These are phyloP conservation scores for Actenoides lindsayi DNA, from an alignment of 2,113 vertebrate species.

Conservation along the genomic window DNA sequence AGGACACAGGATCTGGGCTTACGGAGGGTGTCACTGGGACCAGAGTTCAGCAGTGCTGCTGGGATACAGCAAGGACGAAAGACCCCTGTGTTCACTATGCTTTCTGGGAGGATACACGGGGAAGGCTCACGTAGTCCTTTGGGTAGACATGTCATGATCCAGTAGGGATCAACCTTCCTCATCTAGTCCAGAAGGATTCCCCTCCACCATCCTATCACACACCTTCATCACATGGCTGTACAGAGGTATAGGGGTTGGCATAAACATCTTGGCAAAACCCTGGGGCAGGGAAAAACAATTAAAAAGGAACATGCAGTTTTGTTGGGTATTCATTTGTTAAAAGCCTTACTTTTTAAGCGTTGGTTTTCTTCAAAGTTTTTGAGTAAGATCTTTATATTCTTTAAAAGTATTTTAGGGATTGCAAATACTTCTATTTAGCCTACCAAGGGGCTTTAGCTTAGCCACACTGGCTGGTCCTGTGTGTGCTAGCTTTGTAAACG, in stretches of 20 bases:
- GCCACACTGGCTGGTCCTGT: neutral
- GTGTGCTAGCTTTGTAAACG: neutral
- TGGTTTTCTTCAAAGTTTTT: neutral
- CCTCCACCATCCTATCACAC: neutral
- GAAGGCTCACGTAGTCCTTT: neutral
- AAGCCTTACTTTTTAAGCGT: neutral
- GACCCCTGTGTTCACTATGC: rapidly evolving
- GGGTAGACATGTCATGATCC: neutral
- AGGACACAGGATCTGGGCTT: neutral
- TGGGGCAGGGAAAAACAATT: neutral
- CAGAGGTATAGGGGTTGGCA: neutral
- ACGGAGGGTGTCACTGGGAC: rapidly evolving
- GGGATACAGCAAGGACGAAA: neutral
- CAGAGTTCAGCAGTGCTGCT: neutral
- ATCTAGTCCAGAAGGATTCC: neutral
- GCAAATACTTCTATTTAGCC: neutral
- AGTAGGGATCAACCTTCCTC: neutral
- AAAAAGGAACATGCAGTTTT: neutral
- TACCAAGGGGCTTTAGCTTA: neutral
- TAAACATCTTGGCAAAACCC: neutral
- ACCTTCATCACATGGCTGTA: neutral
- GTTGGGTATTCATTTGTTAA: neutral
- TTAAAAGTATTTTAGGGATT: neutral
- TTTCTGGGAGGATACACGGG: neutral
- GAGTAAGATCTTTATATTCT: neutral